These are phyloP conservation scores for Dicrurus megarhynchus DNA, from an alignment of 2,113 vertebrate genomes.

Conservation along the genomic window DNA sequence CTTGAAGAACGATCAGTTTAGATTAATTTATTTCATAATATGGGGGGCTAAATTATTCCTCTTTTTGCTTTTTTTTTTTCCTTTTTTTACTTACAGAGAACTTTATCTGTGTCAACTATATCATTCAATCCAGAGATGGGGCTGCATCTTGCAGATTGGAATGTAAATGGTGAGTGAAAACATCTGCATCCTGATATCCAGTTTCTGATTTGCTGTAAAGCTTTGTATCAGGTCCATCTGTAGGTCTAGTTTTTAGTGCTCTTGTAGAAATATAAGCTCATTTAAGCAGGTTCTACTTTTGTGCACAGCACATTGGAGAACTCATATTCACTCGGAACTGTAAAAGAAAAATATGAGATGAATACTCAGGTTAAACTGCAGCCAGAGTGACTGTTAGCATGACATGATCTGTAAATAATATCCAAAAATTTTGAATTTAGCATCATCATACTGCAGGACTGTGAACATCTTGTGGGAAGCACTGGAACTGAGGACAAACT, in stretches of 20 bases:
- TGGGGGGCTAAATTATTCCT: rapidly evolving
- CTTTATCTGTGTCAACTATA: not conserved
- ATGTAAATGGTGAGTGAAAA: not conserved
- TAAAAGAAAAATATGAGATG: not conserved
- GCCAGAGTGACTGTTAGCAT: not conserved
- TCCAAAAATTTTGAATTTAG: not conserved
- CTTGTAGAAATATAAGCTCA: not conserved
- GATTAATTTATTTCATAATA: not conserved
- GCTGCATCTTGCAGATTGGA: not conserved
- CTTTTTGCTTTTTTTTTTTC: rapidly evolving
- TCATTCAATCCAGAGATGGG: not conserved
- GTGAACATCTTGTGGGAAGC: not conserved
- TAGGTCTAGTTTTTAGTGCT: not conserved
- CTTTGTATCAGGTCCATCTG: not conserved
- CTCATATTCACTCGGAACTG: not conserved
- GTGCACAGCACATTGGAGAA: not conserved
- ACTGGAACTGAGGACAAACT: not conserved
- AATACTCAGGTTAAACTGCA: not conserved
- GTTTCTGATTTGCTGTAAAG: not conserved
- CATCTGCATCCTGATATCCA: not conserved
- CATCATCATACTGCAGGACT: not conserved
- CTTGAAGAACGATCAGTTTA: not conserved
- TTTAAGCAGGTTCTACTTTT: not conserved
- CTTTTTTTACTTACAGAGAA: not conserved
- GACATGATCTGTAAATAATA: not conserved